Evolutionary conservation across 1,140 invertebrate genomes (phyloP).

Genomic region (Cyclina sinensis): DNA sequence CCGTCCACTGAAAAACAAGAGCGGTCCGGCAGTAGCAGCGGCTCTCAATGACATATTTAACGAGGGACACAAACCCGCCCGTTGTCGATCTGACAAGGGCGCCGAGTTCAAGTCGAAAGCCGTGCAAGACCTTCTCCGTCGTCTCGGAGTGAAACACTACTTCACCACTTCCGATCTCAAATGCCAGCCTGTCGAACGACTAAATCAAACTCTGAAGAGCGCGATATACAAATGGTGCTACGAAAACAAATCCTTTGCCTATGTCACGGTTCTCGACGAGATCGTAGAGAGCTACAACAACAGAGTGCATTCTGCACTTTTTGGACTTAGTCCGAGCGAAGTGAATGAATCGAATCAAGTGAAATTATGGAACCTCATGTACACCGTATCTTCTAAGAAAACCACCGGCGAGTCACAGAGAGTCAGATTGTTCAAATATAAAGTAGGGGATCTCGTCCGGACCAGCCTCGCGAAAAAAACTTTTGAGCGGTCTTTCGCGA

Average conservation of each 20-base stretch:
- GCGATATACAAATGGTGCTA: constrained; percentile 26
- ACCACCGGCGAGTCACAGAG: background rate
- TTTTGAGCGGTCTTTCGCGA: background rate
- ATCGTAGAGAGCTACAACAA: background rate
- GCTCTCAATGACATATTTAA: background rate
- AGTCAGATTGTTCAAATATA: constrained; percentile 3
- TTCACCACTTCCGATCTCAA: background rate
- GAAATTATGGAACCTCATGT: constrained; percentile 19
- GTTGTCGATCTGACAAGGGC: background rate
- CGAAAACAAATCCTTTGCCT: background rate
- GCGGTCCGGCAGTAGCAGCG: background rate
- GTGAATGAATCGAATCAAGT: background rate
- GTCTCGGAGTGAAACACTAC: background rate
- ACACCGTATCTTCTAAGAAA: background rate
- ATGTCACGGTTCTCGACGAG: constrained; percentile 1
- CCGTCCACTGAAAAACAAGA: background rate
- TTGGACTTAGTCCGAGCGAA: constrained; percentile 10
- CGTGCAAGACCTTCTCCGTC: background rate
- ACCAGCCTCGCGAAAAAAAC: background rate
- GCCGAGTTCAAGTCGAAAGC: background rate
- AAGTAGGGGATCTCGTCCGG: background rate
- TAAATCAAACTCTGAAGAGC: constrained; percentile 11
- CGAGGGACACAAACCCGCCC: background rate
- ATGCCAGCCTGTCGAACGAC: background rate
- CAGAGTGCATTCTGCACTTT: constrained; percentile 7